phyloP scores from a whole-genome alignment of 2,797 vertebrate species.

The Trachops cirrhosus region DNA sequence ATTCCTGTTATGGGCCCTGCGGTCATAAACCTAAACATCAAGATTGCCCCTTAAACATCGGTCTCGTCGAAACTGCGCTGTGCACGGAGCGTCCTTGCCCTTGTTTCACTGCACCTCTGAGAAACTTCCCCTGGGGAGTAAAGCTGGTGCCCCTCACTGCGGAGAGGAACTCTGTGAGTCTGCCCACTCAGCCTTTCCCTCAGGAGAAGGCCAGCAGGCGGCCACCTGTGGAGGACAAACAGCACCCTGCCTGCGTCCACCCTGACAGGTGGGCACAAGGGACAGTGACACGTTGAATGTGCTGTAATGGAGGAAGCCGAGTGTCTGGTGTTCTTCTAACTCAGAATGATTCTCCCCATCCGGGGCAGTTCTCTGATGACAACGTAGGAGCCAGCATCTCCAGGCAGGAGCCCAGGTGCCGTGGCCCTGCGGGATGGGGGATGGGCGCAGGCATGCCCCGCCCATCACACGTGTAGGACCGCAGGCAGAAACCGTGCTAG shows the following conservation, averaged over 20 bases:
- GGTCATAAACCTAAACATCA: background rate
- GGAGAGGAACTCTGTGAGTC: background rate
- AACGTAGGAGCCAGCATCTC: background rate
- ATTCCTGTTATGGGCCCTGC: background rate
- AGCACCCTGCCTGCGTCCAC: background rate
- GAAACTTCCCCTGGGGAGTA: fast-evolving
- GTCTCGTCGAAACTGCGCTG: background rate
- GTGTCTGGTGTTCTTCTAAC: background rate
- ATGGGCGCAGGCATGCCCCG: fast-evolving
- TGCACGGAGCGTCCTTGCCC: background rate
- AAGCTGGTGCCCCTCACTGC: background rate
- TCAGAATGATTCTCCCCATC: background rate
- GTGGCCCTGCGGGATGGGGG: too few species aligned
- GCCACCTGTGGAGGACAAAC: background rate
- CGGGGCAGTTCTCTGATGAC: background rate
- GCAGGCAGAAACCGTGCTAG: background rate
- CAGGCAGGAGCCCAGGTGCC: background rate
- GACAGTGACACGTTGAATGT: background rate
- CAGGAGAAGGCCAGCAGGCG: background rate
- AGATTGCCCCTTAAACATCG: background rate
- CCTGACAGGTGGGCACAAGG: too few species aligned
- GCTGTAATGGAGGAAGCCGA: background rate
- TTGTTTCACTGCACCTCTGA: background rate
- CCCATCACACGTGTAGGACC: fast-evolving
- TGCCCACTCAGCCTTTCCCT: background rate